Evolutionary conservation across 2,888 invertebrate species (phyloP).

Genomic region (Crepidodera aurea): DNA sequence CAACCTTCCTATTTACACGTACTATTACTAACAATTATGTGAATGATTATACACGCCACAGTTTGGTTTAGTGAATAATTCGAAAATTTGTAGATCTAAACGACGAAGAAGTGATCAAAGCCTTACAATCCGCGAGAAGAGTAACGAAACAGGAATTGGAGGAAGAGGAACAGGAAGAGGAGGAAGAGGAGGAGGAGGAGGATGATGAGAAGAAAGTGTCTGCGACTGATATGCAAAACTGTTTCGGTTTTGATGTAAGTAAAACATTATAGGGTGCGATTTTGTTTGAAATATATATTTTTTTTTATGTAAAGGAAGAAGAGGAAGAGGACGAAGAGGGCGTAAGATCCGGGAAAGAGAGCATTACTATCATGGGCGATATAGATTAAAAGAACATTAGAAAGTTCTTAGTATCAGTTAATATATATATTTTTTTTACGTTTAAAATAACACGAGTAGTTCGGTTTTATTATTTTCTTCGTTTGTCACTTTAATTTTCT

Average conservation of each 20-base stretch:
- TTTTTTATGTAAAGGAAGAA: constrained; percentile 9
- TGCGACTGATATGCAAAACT: constrained; percentile 75
- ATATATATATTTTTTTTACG: not conserved
- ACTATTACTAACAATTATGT: too few relatives aligned
- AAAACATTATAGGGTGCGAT: constrained; percentile 9
- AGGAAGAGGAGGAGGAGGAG: constrained; percentile 49
- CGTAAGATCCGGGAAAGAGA: constrained; percentile 50
- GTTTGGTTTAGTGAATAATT: too few relatives aligned
- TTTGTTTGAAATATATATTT: constrained; percentile 2
- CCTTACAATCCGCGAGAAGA: constrained; percentile 57
- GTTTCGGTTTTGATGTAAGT: constrained; percentile 84
- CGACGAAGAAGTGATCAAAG: constrained; percentile 61
- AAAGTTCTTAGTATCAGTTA: not conserved
- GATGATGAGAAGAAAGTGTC: constrained; percentile 57
- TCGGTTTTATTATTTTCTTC: not conserved
- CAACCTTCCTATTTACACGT: too few relatives aligned
- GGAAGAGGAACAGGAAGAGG: constrained; percentile 48
- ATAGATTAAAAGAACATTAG: constrained; percentile 46
- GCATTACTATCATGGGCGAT: constrained; percentile 55
- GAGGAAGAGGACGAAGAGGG: constrained; percentile 61
- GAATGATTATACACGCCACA: too few relatives aligned
- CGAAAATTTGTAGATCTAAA: constrained; percentile 57
- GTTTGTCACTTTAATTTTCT: not conserved
- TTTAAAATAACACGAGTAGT: not conserved
- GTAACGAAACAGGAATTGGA: constrained; percentile 52